Evolutionary conservation across 2,797 vertebrate genomes (phyloP).

Genomic region (Urosaurus nigricauda): DNA sequence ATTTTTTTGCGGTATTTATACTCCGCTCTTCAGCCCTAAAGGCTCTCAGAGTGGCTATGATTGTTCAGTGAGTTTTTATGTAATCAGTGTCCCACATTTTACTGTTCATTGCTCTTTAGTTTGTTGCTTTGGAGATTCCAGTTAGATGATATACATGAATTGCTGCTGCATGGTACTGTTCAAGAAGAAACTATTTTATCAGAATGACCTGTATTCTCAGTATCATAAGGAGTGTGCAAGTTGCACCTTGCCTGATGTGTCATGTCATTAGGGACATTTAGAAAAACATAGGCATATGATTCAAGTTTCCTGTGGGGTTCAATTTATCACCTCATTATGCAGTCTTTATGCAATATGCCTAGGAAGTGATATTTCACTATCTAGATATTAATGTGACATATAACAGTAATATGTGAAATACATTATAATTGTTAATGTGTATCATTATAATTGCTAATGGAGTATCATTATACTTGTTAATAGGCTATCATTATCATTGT

Average conservation of each 20-base stretch:
- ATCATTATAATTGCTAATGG: background rate
- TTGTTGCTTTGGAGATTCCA: slow-evolving; percentile 2
- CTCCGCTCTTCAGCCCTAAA: too few species aligned
- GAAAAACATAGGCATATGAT: background rate
- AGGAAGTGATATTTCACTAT: slow-evolving; percentile 9
- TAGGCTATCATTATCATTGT: background rate
- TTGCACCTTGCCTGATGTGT: background rate
- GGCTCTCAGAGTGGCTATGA: too few species aligned
- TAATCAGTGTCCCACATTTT: background rate
- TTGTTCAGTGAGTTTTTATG: background rate
- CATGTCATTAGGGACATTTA: background rate
- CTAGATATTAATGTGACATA: slow-evolving; percentile 14
- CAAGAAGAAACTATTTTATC: background rate
- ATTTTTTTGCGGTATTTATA: too few species aligned
- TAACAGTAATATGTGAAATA: slow-evolving; percentile 8
- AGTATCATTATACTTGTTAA: background rate
- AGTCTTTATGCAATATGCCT: background rate
- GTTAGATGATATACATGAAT: background rate
- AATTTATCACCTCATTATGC: slow-evolving; percentile 5
- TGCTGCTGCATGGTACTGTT: background rate
- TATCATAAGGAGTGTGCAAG: background rate
- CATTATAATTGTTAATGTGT: slow-evolving; percentile 5
- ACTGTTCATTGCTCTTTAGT: background rate
- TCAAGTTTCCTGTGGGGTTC: background rate
- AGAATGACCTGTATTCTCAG: background rate